Base-by-base conservation (phyloP, 2,113 vertebrate species). In the Hippocampus zosterae region DNA sequence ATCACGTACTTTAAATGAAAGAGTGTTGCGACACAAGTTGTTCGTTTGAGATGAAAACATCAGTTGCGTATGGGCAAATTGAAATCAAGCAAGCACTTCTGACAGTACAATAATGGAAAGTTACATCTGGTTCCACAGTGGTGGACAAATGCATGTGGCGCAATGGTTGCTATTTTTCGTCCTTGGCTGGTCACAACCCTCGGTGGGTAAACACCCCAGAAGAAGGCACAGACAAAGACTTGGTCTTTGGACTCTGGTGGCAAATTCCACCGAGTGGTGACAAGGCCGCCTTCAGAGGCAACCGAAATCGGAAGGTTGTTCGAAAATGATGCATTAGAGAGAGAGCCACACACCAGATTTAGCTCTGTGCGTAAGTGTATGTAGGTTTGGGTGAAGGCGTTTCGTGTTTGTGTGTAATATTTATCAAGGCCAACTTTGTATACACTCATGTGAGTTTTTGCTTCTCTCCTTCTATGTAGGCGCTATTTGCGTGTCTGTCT, bases 181-280 rank as follows among this genome's bases (percentile, higher is more conserved):
- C 53, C 60, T 67, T 25, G 33, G 65, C 63, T 56, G 66, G 61
- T 67, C 48, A 4, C 44, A 63, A 41, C 19, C 21, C 21, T 41
- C 5, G 37, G 37, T 63, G 37, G 37, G 19, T 63, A 41, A 63
- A 81, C 13, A 84, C 85, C 76, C 70, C 66, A 81, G 80, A 81
- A 79, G 79, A 83, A 81, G 74, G 70, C 41, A 4, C 41, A 23
- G 83, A 82, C 82, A 82, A 81, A 82, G 77, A 72, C 78, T 75
- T 72, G 23, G 23, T 18, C 23, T 77, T 68, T 62, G 25, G 57
- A 33, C 57, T 48, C 69, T 77, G 27, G 29, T 82, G 86, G 79
- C 62, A 89, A 88, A 88, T 91, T 90, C 81, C 88, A 75, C 88
- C 56, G 21, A 41, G 68, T 68, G 37, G 74, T 71, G 83, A 71